Evolutionary conservation across 1,140 invertebrate species (phyloP).

Genomic region (Steinernema feltiae): DNA sequence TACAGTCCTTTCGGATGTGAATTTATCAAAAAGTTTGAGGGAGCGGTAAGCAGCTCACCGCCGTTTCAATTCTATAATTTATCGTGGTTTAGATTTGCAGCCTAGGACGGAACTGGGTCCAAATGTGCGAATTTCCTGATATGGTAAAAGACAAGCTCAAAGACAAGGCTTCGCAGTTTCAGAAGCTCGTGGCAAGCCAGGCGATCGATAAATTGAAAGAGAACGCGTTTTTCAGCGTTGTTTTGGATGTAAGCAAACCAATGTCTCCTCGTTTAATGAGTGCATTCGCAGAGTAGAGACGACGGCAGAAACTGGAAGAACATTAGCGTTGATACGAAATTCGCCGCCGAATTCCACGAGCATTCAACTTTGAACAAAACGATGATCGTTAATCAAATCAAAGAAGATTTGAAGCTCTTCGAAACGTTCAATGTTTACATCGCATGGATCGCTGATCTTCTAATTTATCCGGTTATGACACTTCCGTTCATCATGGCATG

Average conservation of each 20-base stretch:
- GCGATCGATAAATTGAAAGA: background rate
- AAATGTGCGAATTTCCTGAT: background rate
- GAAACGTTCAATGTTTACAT: background rate
- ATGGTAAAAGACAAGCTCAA: background rate
- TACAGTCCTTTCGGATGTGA: background rate
- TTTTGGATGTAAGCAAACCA: background rate
- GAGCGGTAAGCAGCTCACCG: background rate
- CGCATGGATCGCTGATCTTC: background rate
- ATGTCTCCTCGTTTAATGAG: background rate
- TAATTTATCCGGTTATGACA: background rate
- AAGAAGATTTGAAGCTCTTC: background rate
- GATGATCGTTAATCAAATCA: background rate
- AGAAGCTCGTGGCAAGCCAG: background rate
- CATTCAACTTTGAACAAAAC: background rate
- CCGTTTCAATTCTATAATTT: background rate
- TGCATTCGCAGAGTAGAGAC: background rate
- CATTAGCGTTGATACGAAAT: background rate
- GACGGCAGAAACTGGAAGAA: background rate
- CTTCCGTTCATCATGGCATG: background rate
- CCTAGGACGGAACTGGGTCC: too few species aligned
- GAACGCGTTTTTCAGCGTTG: background rate
- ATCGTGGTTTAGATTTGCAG: background rate
- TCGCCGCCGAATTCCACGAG: background rate
- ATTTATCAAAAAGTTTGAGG: background rate
- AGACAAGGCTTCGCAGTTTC: background rate